A percentile compares a stretch with the other conserved stretches of the same genome.
These are phyloP conservation scores for Etia nguti DNA, from an alignment of 2,113 vertebrate genomes.

Conservation along the genomic window DNA sequence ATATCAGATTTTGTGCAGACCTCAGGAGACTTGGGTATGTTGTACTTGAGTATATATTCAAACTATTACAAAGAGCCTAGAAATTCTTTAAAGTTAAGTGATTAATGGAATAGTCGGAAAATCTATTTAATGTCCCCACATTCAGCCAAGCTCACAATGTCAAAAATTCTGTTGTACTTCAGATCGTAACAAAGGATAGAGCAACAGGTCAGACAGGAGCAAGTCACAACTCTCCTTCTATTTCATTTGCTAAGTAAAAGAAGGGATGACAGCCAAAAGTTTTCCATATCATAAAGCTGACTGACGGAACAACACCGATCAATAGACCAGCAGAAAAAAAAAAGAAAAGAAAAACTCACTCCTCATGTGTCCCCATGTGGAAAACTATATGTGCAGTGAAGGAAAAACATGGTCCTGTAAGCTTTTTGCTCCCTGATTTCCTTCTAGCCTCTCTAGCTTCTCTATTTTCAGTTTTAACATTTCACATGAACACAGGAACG, in stretches of 20 bases:
- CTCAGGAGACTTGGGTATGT: background rate
- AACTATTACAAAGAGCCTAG: background rate
- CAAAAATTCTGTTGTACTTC: background rate
- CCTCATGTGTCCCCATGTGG: background rate
- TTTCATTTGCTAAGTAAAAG: background rate
- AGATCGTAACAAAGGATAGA: background rate
- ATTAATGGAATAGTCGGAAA: background rate
- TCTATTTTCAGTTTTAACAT: background rate
- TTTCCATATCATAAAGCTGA: background rate
- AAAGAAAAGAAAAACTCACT: rapidly evolving
- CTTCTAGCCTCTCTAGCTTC: background rate
- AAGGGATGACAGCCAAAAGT: background rate
- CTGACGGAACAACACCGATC: background rate
- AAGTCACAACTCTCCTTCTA: background rate
- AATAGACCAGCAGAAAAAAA: background rate
- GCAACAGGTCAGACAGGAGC: background rate
- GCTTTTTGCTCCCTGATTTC: background rate
- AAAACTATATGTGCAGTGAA: background rate
- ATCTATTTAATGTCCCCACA: background rate
- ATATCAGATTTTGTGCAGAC: background rate
- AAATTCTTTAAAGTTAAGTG: background rate
- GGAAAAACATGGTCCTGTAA: background rate
- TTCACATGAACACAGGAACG: background rate
- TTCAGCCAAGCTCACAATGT: background rate
- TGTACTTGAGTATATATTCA: background rate